Conservation (phyloP, 1,140 invertebrate genomes). For the Nephotettix cincticeps region DNA sequence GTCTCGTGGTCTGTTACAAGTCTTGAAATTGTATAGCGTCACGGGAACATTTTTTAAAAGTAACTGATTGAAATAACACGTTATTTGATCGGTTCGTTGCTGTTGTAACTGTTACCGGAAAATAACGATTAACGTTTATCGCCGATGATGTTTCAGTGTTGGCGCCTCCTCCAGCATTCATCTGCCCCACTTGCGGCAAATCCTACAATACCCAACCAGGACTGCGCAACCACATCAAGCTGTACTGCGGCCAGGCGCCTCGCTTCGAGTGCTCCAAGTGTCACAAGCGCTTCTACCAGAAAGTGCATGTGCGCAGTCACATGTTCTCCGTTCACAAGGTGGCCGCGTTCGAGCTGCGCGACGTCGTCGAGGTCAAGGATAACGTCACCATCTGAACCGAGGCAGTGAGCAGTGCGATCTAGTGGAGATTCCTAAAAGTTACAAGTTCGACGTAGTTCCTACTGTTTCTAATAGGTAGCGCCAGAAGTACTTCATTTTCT, state of each 20-base stretch:
- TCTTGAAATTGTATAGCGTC: too few species aligned
- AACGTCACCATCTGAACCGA: neutral
- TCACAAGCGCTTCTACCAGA: slow-evolving; percentile 33
- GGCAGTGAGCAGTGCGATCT: neutral
- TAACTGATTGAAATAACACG: too few species aligned
- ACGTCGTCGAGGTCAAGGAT: slow-evolving; percentile 26
- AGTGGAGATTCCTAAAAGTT: too few species aligned
- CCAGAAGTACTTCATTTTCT: too few species aligned
- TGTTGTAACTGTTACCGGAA: too few species aligned
- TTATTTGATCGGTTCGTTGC: too few species aligned
- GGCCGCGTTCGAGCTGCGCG: slow-evolving; percentile 4
- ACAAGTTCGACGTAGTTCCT: too few species aligned
- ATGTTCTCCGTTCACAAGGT: slow-evolving; percentile 27
- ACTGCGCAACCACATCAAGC: slow-evolving; percentile 45
- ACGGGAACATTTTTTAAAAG: too few species aligned
- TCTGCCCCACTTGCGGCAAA: slow-evolving; percentile 42
- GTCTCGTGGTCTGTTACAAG: too few species aligned
- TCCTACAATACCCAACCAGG: slow-evolving; percentile 28
- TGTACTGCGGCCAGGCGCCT: slow-evolving; percentile 56
- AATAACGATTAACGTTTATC: too few species aligned
- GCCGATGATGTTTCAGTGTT: too few species aligned
- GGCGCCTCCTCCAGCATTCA: neutral
- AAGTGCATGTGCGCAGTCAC: slow-evolving; percentile 16
- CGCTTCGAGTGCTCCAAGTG: slow-evolving; percentile 54
- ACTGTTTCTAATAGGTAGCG: too few species aligned